These are phyloP conservation scores for Leptogaster cylindrica DNA, from an alignment of 2,888 invertebrate genomes.

Conservation along the genomic window DNA sequence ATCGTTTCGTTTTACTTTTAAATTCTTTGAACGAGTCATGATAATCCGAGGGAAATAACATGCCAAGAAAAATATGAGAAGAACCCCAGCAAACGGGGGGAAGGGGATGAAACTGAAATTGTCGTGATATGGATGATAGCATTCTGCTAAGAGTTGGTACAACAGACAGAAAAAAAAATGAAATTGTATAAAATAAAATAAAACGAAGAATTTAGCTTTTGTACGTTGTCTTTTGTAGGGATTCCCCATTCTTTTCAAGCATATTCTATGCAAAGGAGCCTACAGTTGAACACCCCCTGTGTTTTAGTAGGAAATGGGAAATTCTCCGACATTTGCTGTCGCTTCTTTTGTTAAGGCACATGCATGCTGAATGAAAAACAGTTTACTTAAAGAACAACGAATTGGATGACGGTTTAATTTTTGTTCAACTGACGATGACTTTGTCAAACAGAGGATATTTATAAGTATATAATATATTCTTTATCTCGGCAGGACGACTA, in stretches of 20 bases:
- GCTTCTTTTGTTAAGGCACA: background rate
- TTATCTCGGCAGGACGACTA: too few relatives aligned
- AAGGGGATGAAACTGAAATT: too few relatives aligned
- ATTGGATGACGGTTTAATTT: conserved; percentile 2
- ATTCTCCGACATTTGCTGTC: background rate
- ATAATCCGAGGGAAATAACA: conserved; percentile 4
- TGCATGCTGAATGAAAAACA: background rate
- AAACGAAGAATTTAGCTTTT: background rate
- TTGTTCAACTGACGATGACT: background rate
- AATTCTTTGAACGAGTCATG: conserved; percentile 11
- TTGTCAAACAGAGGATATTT: conserved; percentile 1
- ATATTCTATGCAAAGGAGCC: background rate
- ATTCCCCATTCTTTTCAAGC: background rate
- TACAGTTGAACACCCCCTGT: background rate
- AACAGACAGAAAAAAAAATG: background rate
- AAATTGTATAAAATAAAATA: background rate
- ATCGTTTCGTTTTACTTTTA: conserved; percentile 12
- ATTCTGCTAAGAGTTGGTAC: too few relatives aligned
- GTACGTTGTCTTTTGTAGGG: background rate
- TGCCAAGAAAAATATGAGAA: conserved; percentile 5
- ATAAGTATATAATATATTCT: too few relatives aligned
- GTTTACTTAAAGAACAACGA: background rate
- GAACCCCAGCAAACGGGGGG: background rate
- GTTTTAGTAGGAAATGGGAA: background rate
- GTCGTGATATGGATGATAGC: background rate